Evolutionary conservation across 2,113 vertebrate species (phyloP).

Genomic region (Brachionichthys hirsutus): DNA sequence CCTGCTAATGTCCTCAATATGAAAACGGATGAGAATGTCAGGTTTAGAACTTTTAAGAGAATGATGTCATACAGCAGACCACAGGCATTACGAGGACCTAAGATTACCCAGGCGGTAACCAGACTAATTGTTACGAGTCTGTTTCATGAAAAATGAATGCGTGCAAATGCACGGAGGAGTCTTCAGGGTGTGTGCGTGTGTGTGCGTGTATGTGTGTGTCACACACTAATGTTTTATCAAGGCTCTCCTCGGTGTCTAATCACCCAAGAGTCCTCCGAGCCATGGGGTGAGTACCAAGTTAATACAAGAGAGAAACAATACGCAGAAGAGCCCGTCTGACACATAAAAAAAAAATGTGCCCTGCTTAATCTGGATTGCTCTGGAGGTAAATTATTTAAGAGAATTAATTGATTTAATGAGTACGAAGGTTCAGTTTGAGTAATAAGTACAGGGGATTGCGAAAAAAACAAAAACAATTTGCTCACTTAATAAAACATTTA

Average conservation of each 20-base stretch:
- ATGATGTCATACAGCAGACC: constrained; percentile 77
- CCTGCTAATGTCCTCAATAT: constrained; percentile 69
- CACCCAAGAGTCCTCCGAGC: constrained; percentile 71
- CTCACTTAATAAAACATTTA: constrained; percentile 83
- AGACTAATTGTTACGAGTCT: constrained; percentile 82
- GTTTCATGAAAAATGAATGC: constrained; percentile 84
- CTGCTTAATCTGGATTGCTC: constrained; percentile 76
- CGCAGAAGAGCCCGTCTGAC: constrained; percentile 67
- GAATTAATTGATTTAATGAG: constrained; percentile 83
- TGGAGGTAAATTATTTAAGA: constrained; percentile 80
- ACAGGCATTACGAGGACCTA: constrained; percentile 71
- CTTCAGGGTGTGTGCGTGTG: constrained; percentile 53
- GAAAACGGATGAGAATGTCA: constrained; percentile 75
- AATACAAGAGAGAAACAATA: constrained; percentile 51
- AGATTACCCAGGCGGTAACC: constrained; percentile 77
- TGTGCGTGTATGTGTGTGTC: constrained; percentile 40
- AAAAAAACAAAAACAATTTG: constrained; percentile 81
- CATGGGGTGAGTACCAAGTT: constrained; percentile 65
- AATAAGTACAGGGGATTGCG: constrained; percentile 75
- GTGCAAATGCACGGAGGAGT: constrained; percentile 76
- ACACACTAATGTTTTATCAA: constrained; percentile 78
- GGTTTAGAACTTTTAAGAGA: constrained; percentile 74
- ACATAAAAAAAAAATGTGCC: constrained; percentile 70
- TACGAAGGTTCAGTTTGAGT: constrained; percentile 75
- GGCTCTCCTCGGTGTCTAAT: constrained; percentile 76